Evolutionary conservation across 2,113 vertebrate genomes (phyloP), one percentile per base, ranked within the genome.

Genomic region (Vulpes vulpes): DNA sequence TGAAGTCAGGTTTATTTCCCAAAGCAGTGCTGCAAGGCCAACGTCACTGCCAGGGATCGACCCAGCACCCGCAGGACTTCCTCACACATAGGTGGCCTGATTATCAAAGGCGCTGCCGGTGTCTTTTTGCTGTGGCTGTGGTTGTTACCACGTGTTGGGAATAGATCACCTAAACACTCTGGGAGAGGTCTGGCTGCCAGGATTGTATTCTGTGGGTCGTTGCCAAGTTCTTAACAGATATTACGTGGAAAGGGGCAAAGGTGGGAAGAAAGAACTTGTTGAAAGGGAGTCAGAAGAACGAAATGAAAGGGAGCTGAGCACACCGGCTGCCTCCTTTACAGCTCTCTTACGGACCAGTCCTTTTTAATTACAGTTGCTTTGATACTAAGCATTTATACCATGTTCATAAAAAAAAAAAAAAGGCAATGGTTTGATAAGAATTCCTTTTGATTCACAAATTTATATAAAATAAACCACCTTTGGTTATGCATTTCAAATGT

Each of bases 401-500:
- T 5, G 9, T 5, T 27, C n/a, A 8, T 32, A 62, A 22, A 71
- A 30, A 88, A 23, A 69, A 35, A 74, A 60, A 65, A 1, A 3
- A 22, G 62, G 55, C 16, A 38, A 7, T 43, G 1, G 6, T 55
- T 90, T 87, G 25, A 71, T 65, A 32, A 67, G 16, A 85, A 79
- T 91, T 59, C 83, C 43, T 49, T 94, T 59, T 82, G 79, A 86
- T 62, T 94, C 69, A 90, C n/a, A 95, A 95, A 67, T 57, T 43
- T 32, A 78, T 20, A 90, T 65, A 51, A 74, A 96, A 91, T 84
- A 38, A 71, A 74, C 55, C 69, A 89, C 76, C 64, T 79, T 91
- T 57, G 57, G 38, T 35, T 89, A 85, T 60, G 4, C 23, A 76
- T 76, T 81, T 93, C 65, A 82, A 79, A 89, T 71, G 20, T 60